Evolutionary conservation across 1,140 invertebrate genomes (phyloP).

Genomic region (Diabrotica virgifera): DNA sequence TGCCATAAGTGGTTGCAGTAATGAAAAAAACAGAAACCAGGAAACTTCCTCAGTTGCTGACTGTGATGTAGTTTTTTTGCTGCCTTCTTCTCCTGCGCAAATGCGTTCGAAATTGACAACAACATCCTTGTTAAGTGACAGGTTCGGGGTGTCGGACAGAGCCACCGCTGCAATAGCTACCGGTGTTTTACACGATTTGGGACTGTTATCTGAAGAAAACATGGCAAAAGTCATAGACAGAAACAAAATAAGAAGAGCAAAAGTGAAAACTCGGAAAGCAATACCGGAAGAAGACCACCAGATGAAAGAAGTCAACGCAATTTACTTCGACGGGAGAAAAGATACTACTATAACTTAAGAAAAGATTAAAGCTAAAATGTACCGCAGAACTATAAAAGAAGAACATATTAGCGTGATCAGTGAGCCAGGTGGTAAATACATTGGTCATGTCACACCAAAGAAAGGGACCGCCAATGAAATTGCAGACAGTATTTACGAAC

Average conservation of each 20-base stretch:
- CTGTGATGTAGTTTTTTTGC: neutral
- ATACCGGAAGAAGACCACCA: neutral
- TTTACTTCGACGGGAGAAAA: neutral
- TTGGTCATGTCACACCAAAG: too few species aligned
- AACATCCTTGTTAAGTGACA: neutral
- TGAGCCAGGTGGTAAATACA: too few species aligned
- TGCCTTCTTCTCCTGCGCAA: neutral
- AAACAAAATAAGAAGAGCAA: too few species aligned
- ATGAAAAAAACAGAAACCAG: neutral
- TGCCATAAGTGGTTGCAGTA: neutral
- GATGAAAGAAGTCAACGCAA: neutral
- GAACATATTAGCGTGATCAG: too few species aligned
- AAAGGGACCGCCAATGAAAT: too few species aligned
- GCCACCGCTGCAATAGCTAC: too few species aligned
- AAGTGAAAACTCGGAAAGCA: too few species aligned
- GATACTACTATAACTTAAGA: neutral
- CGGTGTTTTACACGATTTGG: too few species aligned
- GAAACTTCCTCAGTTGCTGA: neutral
- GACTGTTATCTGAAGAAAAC: too few species aligned
- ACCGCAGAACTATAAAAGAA: neutral
- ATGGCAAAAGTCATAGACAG: too few species aligned
- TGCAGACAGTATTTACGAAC: too few species aligned
- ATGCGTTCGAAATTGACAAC: conserved; percentile 1
- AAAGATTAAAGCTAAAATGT: neutral
- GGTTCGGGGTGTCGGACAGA: too few species aligned